Conservation (phyloP, 2,797 vertebrate species). For the Rhyacichthys aspro region DNA sequence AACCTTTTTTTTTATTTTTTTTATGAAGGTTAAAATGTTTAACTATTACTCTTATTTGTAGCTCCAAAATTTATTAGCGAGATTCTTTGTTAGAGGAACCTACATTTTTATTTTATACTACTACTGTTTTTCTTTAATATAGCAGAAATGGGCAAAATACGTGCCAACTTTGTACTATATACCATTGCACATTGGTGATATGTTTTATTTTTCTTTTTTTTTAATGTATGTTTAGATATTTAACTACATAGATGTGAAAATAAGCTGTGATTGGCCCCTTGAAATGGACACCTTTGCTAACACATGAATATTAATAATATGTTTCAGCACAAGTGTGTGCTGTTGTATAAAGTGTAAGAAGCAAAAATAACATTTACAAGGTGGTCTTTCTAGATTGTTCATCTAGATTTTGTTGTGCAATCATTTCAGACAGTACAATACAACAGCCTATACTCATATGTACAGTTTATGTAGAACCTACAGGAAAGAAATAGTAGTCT, state of each 20-base stretch:
- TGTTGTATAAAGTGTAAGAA: conserved; percentile 40
- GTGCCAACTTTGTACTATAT: conserved; percentile 73
- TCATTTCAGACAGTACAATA: conserved; percentile 35
- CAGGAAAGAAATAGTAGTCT: conserved; percentile 4
- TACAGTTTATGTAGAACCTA: conserved; percentile 35
- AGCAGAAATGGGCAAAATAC: conserved; percentile 48
- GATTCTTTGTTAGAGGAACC: conserved; percentile 36
- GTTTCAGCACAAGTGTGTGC: conserved; percentile 53
- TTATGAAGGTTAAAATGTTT: conserved; percentile 44
- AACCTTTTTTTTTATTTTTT: conserved; percentile 32
- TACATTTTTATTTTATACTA: conserved; percentile 53
- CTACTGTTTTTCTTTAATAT: conserved; percentile 63
- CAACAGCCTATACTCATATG: conserved; percentile 26
- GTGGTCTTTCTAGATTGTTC: conserved; percentile 22
- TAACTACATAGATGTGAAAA: conserved; percentile 70
- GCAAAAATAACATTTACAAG: conserved; percentile 44
- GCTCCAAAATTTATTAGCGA: conserved; percentile 28
- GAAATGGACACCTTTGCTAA: conserved; percentile 51
- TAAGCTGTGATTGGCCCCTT: conserved; percentile 69
- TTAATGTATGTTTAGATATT: conserved; percentile 62
- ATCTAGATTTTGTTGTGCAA: conserved; percentile 57
- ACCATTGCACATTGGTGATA: conserved; percentile 71
- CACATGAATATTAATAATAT: conserved; percentile 45
- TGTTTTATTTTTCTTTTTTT: conserved; percentile 39
- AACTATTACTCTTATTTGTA: conserved; percentile 45